Evolutionary conservation across 2,797 vertebrate genomes (phyloP).

Genomic region (Sebastes paucispinis): DNA sequence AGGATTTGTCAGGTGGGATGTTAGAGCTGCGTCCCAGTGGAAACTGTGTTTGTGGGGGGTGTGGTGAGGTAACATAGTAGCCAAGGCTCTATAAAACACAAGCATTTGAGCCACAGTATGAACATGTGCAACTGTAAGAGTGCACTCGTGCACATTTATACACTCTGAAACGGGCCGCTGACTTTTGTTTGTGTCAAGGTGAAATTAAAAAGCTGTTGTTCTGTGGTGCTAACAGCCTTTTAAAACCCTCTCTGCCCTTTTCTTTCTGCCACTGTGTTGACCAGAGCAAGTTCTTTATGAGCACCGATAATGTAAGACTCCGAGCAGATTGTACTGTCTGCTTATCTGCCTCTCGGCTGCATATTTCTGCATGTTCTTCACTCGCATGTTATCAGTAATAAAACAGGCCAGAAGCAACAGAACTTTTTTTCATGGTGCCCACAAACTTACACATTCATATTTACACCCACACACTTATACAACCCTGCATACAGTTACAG

Average conservation of each 20-base stretch:
- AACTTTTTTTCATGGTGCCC: background rate
- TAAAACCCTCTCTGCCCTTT: background rate
- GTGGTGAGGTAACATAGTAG: constrained; percentile 3
- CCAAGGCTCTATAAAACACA: constrained; percentile 12
- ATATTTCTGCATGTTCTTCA: constrained; percentile 20
- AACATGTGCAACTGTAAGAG: background rate
- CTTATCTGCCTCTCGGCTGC: constrained; percentile 24
- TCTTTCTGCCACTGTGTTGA: background rate
- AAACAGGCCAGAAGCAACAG: constrained; percentile 7
- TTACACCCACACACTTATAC: constrained; percentile 1
- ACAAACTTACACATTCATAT: constrained; percentile 7
- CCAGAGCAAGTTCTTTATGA: constrained; percentile 3
- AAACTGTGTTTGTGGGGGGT: constrained; percentile 12
- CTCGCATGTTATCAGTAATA: constrained; percentile 3
- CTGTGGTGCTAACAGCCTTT: background rate
- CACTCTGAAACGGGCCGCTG: background rate
- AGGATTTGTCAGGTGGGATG: constrained; percentile 52
- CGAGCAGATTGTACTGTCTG: background rate
- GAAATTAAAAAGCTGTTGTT: constrained; percentile 10
- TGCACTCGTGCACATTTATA: background rate
- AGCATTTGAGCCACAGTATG: background rate
- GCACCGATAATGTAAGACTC: background rate
- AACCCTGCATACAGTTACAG: background rate
- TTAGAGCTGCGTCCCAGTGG: constrained; percentile 39
- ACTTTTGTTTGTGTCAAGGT: constrained; percentile 3